Evolutionary conservation across 2,113 vertebrate genomes (phyloP).

Genomic region (Epinephelus lanceolatus): DNA sequence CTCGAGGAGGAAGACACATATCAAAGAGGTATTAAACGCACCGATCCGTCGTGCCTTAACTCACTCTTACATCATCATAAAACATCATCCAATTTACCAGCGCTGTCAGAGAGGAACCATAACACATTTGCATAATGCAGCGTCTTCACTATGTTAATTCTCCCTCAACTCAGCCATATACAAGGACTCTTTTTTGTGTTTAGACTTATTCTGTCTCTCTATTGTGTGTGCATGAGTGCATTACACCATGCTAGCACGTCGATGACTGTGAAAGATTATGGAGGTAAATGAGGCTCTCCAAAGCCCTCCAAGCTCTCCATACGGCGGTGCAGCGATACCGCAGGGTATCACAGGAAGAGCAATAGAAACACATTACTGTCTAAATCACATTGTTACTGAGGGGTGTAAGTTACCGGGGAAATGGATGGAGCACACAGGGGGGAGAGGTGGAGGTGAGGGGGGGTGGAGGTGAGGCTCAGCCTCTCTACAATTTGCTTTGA

Average conservation of each 20-base stretch:
- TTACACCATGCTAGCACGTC: constrained; percentile 46
- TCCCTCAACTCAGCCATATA: constrained; percentile 38
- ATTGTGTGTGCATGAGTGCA: constrained; percentile 63
- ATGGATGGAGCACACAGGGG: constrained; percentile 51
- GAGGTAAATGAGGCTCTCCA: constrained; percentile 72
- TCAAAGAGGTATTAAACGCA: constrained; percentile 71
- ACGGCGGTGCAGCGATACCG: constrained; percentile 41
- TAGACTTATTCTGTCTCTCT: constrained; percentile 41
- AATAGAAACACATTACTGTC: constrained; percentile 75
- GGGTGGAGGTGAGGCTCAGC: constrained; percentile 26
- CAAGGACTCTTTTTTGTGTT: constrained; percentile 47
- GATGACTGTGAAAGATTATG: constrained; percentile 65
- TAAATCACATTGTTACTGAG: constrained; percentile 67
- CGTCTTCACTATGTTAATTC: constrained; percentile 79
- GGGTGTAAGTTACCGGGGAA: constrained; percentile 67
- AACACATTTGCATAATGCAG: constrained; percentile 82
- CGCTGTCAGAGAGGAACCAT: constrained; percentile 71
- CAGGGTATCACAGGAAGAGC: constrained; percentile 63
- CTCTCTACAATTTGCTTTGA: constrained; percentile 48
- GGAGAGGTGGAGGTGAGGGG: constrained; percentile 9
- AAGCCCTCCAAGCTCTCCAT: constrained; percentile 60
- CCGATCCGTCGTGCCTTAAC: constrained; percentile 70
- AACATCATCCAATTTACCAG: constrained; percentile 79
- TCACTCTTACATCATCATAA: constrained; percentile 80
- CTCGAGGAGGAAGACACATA: constrained; percentile 44